Base-by-base conservation (phyloP, 1,140 invertebrate genomes). In the Maniola jurtina region DNA sequence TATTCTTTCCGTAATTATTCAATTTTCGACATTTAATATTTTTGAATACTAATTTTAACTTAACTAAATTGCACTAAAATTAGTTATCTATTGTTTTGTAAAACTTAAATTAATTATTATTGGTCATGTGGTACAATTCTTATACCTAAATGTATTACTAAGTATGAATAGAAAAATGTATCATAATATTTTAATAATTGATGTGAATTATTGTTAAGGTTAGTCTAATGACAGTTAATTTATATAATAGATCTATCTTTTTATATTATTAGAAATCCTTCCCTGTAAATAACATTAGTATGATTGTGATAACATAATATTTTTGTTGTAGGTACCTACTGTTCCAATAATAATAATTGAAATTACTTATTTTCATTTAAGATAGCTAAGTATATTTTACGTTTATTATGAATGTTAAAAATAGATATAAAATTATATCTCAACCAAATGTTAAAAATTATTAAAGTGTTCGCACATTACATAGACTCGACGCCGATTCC, bases 261-360 rank as follows among this genome's bases (percentile, higher is more conserved):
- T 58, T 70, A 16, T 58, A 13, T 38, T 47, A 45, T 52, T 52
- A 52, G 50, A 66, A 54, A 57, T 13, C 47, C 52, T 62, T 48
- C 42, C 35, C 10, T 71, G 69, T 71, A 71, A 59, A 57, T 71
- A 71, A 60, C 64, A 59, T 71, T 67, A 67, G 64, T 47, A 63
- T 64, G 59, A 62, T 71, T 71, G 69, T 71, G 69, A 71, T 71
- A 71, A 67, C 14, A 48, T 61, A 56, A 59, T 71, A 45, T 2
- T 52, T 52, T n/a, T 25, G 13, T 25, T 11, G 48, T 52, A n/a
- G n/a, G n/a, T n/a, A n/a, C n/a, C n/a, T n/a, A 10, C 13, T 13
- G 13, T 42, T 25, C 25, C 25, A 25, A 25, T 25, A 25, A 25
- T 25, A 25, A 25, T 52, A 16, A 52, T 52, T 52, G 48, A 52